A percentile compares a stretch with the other conserved stretches of the same genome.
These are phyloP conservation scores for Pampus argenteus DNA, from an alignment of 2,797 vertebrate species.

Conservation along the genomic window DNA sequence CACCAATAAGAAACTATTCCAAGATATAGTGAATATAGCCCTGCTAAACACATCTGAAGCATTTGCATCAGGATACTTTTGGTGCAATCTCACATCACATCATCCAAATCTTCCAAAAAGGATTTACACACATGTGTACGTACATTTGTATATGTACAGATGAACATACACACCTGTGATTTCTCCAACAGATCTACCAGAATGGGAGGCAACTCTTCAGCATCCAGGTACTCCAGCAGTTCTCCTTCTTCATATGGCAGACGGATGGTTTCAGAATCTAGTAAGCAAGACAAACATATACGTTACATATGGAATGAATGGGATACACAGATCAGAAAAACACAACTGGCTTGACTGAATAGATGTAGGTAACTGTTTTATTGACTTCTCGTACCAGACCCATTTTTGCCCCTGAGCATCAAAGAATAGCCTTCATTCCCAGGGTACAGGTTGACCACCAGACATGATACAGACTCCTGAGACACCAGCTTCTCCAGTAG, in stretches of 20 bases:
- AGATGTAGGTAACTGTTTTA: neutral
- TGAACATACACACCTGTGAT: slow-evolving; percentile 89
- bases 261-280: slow-evolving; percentile 98
- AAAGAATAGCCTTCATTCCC: slow-evolving; percentile 99
- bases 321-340: neutral
- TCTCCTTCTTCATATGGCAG: slow-evolving; percentile 98
- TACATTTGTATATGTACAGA: neutral
- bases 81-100: neutral
- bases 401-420: slow-evolving; percentile 99
- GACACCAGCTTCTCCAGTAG: slow-evolving; percentile 98
- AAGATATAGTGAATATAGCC: neutral
- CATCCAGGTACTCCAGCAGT: slow-evolving; percentile 97
- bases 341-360: neutral
- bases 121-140: neutral
- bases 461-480: slow-evolving; percentile 96
- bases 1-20: neutral
- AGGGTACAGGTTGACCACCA: slow-evolving; percentile 98
- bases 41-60: neutral
- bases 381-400: slow-evolving; percentile 89
- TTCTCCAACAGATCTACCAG: slow-evolving; percentile 99
- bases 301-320: neutral
- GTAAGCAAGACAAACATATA: slow-evolving; percentile 37
- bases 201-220: slow-evolving; percentile 97
- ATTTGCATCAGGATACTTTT: neutral
- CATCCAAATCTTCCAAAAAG: neutral